phyloP scores from a whole-genome alignment of 2,888 invertebrate genomes.

The Himalopsyche japonica region DNA sequence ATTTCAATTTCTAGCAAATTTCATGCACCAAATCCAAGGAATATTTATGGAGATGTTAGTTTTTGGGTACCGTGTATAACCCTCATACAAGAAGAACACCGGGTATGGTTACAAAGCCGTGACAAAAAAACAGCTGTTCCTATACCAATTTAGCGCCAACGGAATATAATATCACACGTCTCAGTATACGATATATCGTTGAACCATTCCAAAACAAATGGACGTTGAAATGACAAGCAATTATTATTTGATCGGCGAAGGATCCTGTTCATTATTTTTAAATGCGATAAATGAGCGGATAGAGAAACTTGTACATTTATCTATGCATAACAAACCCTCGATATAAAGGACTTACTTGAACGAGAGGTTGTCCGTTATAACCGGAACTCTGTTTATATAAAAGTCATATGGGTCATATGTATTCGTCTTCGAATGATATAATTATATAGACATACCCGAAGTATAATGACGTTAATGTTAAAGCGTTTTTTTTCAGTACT shows the following conservation, averaged over 20 bases:
- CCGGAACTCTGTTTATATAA: no score
- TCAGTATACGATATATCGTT: neutral
- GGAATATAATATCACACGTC: neutral
- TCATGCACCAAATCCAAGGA: no score
- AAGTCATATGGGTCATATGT: no score
- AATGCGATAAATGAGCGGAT: neutral
- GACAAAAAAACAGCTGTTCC: slow-evolving; percentile 3
- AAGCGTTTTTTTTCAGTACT: no score
- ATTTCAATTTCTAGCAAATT: no score
- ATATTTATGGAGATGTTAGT: neutral
- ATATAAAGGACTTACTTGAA: no score
- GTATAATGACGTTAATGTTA: no score
- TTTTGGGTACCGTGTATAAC: neutral
- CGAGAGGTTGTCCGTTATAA: no score
- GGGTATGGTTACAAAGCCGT: neutral
- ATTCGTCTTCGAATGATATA: no score
- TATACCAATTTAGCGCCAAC: neutral
- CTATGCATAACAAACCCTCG: no score
- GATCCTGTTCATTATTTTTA: neutral
- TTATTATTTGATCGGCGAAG: neutral
- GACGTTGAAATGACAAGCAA: neutral
- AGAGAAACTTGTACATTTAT: no score
- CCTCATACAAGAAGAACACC: neutral
- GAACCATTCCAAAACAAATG: neutral
- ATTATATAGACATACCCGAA: no score